phyloP scores from a whole-genome alignment of 2,113 vertebrate species.

The Anas platyrhynchos region DNA sequence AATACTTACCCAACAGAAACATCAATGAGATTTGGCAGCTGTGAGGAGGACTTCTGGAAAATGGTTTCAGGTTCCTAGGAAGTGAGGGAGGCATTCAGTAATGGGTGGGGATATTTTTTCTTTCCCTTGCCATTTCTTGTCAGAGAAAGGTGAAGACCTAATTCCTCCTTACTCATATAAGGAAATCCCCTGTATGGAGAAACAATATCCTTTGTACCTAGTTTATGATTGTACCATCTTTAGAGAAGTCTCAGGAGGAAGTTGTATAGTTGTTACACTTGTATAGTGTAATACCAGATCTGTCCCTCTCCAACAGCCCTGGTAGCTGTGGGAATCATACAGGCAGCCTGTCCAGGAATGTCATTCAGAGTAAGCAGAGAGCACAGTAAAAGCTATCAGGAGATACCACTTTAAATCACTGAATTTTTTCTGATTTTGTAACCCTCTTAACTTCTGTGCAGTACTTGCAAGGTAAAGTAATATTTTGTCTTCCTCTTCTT shows the following conservation, averaged over 20 bases:
- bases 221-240: neutral
- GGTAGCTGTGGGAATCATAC: neutral
- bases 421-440: neutral
- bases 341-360: neutral
- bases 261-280: no score
- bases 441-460: neutral
- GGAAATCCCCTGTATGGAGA: conserved; percentile 18
- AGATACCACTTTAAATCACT: neutral
- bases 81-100: conserved; percentile 38
- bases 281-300: neutral
- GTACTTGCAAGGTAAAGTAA: neutral
- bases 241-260: neutral
- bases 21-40: conserved; percentile 56
- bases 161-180: conserved; percentile 39
- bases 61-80: conserved; percentile 67
- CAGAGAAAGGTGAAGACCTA: conserved; percentile 9
- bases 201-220: conserved; percentile 26
- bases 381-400: neutral
- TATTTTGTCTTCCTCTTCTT: neutral
- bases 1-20: conserved; percentile 61
- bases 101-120: conserved; percentile 46
- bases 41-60: conserved; percentile 55
- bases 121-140: conserved; percentile 35
- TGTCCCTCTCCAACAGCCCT: neutral
- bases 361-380: neutral